Percentiles rank a stretch among this genome's conserved stretches.
Evolutionary conservation across 2,888 invertebrate genomes (phyloP).

Genomic region (Thymelicus acteon): DNA sequence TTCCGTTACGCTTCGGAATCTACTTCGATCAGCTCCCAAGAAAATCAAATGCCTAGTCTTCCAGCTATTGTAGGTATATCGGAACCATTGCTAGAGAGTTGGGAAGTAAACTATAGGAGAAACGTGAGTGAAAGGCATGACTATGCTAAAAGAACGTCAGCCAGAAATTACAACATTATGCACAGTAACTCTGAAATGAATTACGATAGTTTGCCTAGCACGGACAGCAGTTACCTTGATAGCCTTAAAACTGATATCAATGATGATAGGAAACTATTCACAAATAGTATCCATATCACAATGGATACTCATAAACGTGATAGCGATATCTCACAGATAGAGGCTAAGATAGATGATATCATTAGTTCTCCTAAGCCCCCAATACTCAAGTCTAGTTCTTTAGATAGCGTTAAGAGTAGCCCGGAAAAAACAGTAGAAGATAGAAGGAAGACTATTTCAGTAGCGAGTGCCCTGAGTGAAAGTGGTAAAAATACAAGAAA

Average conservation of each 20-base stretch:
- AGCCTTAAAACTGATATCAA: constrained; percentile 74
- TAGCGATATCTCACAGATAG: constrained; percentile 81
- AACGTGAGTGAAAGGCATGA: constrained; percentile 75
- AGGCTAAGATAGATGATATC: constrained; percentile 83
- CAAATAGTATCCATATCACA: constrained; percentile 73
- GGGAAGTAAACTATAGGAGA: constrained; percentile 81
- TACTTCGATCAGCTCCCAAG: constrained; percentile 76
- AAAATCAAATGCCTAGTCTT: constrained; percentile 80
- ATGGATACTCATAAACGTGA: constrained; percentile 73
- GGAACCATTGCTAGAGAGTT: constrained; percentile 79
- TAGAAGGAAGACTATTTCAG: constrained; percentile 79
- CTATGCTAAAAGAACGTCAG: constrained; percentile 70
- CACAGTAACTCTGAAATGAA: constrained; percentile 67
- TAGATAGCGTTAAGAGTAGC: constrained; percentile 85
- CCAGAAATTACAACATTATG: constrained; percentile 70
- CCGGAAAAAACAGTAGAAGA: constrained; percentile 78
- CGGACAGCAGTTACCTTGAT: constrained; percentile 78
- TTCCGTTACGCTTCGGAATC: constrained; percentile 86
- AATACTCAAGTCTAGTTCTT: constrained; percentile 82
- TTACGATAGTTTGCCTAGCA: constrained; percentile 77
- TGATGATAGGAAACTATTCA: constrained; percentile 72
- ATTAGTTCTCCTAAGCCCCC: constrained; percentile 82
- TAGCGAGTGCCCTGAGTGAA: constrained; percentile 73
- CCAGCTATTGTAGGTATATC: constrained; percentile 81
- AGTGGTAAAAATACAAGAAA: constrained; percentile 52